Evolutionary conservation across 1,140 invertebrate genomes (phyloP).

Genomic region (Drosophila persimilis): DNA sequence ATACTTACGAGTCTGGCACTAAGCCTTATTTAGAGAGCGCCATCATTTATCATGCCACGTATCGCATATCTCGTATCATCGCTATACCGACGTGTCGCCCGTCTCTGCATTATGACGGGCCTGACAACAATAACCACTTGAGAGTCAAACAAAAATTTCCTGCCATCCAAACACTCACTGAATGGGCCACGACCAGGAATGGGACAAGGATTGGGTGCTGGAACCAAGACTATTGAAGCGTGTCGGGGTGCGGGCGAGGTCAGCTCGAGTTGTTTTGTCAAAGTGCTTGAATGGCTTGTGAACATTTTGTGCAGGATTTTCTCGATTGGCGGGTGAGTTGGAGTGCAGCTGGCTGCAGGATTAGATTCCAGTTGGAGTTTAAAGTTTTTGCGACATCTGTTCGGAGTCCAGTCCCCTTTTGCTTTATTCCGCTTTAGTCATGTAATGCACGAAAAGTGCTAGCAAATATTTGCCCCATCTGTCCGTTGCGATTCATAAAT

Average conservation of each 20-base stretch:
- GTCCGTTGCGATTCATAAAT: conserved; percentile 63
- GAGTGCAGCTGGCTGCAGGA: conserved; percentile 4
- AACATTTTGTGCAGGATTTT: conserved; percentile 9
- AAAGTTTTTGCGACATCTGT: conserved; percentile 37
- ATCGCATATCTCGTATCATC: conserved; percentile 34
- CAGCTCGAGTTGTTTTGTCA: conserved; percentile 35
- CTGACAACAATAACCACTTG: conserved; percentile 75
- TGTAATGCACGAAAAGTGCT: conserved; percentile 45
- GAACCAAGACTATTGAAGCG: conserved; percentile 9
- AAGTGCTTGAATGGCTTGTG: conserved; percentile 20
- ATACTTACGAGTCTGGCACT: conserved; percentile 22
- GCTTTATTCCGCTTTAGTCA: conserved; percentile 58
- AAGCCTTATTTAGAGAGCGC: conserved; percentile 52
- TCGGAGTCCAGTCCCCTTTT: not conserved
- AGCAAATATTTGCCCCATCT: conserved; percentile 50
- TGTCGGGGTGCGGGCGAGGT: conserved; percentile 5
- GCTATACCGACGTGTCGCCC: conserved; percentile 35
- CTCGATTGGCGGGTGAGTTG: not conserved
- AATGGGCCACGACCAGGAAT: not conserved
- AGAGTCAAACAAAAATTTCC: conserved; percentile 45
- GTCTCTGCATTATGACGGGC: conserved; percentile 40
- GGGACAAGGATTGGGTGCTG: not conserved
- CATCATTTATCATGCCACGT: conserved; percentile 62
- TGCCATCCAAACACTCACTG: conserved; percentile 39
- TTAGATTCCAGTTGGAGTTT: conserved; percentile 18